phyloP scores from a whole-genome alignment of 2,797 vertebrate species.

The Thunnus albacares region DNA sequence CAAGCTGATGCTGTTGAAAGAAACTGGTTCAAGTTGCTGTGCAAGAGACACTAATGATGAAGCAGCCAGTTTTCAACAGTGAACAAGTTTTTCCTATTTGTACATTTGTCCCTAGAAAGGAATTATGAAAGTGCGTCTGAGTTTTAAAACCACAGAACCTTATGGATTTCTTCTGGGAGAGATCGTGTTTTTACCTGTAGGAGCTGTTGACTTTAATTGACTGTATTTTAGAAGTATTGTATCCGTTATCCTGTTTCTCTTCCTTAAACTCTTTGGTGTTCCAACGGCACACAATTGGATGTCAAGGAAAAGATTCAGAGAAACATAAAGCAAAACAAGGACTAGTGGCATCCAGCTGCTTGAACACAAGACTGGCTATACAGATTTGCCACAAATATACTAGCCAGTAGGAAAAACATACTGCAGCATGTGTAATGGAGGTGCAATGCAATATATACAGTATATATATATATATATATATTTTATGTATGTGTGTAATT shows the following conservation, averaged over 20 bases:
- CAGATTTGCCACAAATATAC: constrained; percentile 59
- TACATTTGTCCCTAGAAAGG: constrained; percentile 32
- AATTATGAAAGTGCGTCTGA: constrained; percentile 8
- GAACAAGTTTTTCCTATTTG: constrained; percentile 6
- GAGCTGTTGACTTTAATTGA: constrained; percentile 10
- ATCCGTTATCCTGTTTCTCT: constrained; percentile 19
- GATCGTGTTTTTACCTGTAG: constrained; percentile 34
- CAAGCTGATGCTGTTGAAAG: constrained; percentile 37
- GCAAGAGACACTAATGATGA: constrained; percentile 30
- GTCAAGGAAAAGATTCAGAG: constrained; percentile 24
- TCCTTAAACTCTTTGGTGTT: constrained; percentile 12
- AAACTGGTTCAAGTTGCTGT: constrained; percentile 14
- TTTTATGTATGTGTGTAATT: constrained; percentile 68
- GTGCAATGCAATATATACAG: constrained; percentile 77
- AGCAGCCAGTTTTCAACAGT: constrained; percentile 18
- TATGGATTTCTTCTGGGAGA: constrained; percentile 6
- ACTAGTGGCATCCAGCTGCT: constrained; percentile 42
- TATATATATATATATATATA: constrained; percentile 55
- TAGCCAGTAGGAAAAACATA: constrained; percentile 59
- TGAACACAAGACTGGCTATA: constrained; percentile 38
- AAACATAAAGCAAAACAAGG: constrained; percentile 27
- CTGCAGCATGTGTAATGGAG: constrained; percentile 76
- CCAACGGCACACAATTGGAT: constrained; percentile 10
- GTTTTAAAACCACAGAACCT: constrained; percentile 19
- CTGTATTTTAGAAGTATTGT: constrained; percentile 28